Base-by-base conservation (phyloP, 1,140 invertebrate genomes). In the Panonychus citri region DNA sequence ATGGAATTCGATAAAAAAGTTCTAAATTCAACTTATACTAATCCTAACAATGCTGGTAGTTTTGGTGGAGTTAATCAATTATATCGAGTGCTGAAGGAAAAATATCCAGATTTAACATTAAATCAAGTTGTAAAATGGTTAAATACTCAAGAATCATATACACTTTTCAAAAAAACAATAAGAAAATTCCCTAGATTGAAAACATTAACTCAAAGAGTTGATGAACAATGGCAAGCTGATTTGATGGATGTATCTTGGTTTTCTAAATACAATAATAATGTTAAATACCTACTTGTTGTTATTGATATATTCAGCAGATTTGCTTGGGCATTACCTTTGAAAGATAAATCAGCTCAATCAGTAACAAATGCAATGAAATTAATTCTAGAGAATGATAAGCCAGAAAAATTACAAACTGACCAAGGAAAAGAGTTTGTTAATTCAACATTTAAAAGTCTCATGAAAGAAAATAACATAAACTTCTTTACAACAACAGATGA, bases 401-500 rank as follows among this genome's bases (percentile, higher is more conserved):
- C 60, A 17, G 10, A 43, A 8, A 61, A 55, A 19, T 1, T 57
- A 25, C 52, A 59, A 19, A 57, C 57, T 1, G 42, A 58, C 55
- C 17, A 17, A 39, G 56, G 56, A 1, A 59, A 25, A 27, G 56
- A 55, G 26, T 59, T 59, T 57, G 39, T 19, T 28, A 59, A 61
- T 39, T 30, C 19, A 50, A 51, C 19, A 24, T 66, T 70, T 57
- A 50, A 66, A 59, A 39, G 39, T 25, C 49, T 67, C 25, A 60
- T 70, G 62, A 59, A 61, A 54, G 27, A 56, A 66, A 30, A 64
- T 65, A 59, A 64, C 15, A 68, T 73, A 48, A 66, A 71, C 60
- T 62, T 71, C 58, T 73, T 71, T 62, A 68, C 62, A 3, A 70
- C 70, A 26, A 66, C 62, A 52, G 62, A 62, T 39, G 56, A 54